A percentile compares a stretch with the other conserved stretches of the same genome.
Evolutionary conservation across 2,797 vertebrate species (phyloP).

Genomic region (Lutjanus argentimaculatus): DNA sequence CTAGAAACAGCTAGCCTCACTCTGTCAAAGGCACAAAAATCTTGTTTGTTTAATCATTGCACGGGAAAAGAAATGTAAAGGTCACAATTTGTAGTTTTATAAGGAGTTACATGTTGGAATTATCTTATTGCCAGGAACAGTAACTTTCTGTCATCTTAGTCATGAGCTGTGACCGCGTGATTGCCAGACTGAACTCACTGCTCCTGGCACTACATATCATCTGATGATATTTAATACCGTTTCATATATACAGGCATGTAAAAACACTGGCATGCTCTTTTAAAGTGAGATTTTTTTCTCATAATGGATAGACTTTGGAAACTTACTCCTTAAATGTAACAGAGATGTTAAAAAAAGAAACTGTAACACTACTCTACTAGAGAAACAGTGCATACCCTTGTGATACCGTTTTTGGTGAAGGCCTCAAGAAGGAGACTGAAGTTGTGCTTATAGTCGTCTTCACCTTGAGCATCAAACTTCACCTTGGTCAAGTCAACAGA

Average conservation of each 20-base stretch:
- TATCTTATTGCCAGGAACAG: no score
- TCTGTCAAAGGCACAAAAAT: no score
- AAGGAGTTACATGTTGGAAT: no score
- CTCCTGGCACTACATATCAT: background rate
- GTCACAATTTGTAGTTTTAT: background rate
- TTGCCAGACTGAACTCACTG: background rate
- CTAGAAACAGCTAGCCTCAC: no score
- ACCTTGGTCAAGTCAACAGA: conserved; percentile 83
- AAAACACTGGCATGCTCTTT: background rate
- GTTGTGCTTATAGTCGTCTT: conserved; percentile 83
- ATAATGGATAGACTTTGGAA: background rate
- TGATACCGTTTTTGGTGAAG: conserved; percentile 73
- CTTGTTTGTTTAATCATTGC: no score
- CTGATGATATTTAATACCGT: background rate
- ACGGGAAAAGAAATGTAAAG: no score
- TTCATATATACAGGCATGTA: background rate
- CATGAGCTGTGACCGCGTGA: no score
- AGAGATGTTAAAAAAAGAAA: background rate
- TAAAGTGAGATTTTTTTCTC: background rate
- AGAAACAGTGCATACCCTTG: conserved; percentile 64
- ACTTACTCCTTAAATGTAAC: background rate
- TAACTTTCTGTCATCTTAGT: background rate
- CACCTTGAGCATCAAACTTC: conserved; percentile 76
- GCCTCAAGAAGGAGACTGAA: conserved; percentile 79
- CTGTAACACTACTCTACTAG: background rate